phyloP scores from a whole-genome alignment of 2,113 vertebrate genomes.

The Sebastes schlegelii region DNA sequence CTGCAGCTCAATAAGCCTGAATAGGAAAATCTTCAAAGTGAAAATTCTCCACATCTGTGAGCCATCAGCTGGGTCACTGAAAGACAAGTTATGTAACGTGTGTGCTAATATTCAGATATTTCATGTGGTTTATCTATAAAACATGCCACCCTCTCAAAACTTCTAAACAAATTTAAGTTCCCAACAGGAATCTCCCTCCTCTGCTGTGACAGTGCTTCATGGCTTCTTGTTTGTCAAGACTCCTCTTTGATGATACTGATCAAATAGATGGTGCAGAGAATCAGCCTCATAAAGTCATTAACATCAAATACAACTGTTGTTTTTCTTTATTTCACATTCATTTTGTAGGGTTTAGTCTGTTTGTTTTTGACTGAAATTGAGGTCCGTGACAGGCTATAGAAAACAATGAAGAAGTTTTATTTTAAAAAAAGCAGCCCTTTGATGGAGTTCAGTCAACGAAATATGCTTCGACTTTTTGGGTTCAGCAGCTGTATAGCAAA shows the following conservation, averaged over 20 bases:
- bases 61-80: conserved; percentile 23
- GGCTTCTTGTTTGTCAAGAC: conserved; percentile 16
- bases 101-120: conserved; percentile 6
- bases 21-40: conserved; percentile 18
- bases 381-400: no score
- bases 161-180: conserved; percentile 23
- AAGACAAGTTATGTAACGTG: conserved; percentile 24
- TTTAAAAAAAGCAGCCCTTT: background rate
- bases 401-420: background rate
- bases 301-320: background rate
- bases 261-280: conserved; percentile 12
- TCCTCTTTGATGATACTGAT: conserved; percentile 21
- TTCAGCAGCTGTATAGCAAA: background rate
- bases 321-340: background rate
- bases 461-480: background rate
- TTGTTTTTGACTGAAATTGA: background rate
- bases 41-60: conserved; percentile 6
- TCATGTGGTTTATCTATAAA: conserved; percentile 34
- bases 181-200: background rate
- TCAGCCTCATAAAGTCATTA: conserved; percentile 3
- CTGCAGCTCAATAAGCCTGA: conserved; percentile 13
- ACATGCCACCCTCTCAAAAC: conserved; percentile 22
- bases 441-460: background rate
- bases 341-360: background rate
- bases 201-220: background rate